phyloP scores from a whole-genome alignment of 2,888 invertebrate species.

The Alitta virens region DNA sequence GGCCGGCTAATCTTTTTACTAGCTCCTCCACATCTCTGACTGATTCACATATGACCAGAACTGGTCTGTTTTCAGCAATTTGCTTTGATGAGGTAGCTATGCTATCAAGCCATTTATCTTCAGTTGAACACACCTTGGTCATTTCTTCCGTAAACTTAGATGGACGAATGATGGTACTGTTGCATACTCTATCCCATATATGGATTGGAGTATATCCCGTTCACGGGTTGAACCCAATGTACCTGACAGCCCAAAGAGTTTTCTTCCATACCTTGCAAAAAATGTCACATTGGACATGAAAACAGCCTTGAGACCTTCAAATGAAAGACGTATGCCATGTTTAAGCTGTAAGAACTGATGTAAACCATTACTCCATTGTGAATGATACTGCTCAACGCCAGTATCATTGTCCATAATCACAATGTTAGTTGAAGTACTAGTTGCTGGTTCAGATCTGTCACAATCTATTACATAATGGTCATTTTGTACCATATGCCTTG shows the following conservation, averaged over 20 bases:
- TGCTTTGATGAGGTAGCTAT: neutral
- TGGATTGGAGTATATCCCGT: constrained; percentile 33
- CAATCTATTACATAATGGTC: constrained; percentile 26
- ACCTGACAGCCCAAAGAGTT: constrained; percentile 41
- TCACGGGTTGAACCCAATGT: constrained; percentile 35
- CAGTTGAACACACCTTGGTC: constrained; percentile 1
- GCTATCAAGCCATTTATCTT: neutral
- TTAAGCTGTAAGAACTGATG: constrained; percentile 33
- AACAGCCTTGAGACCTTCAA: constrained; percentile 22
- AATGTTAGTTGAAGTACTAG: constrained; percentile 29
- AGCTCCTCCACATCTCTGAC: constrained; percentile 10
- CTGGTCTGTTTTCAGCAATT: constrained; percentile 3
- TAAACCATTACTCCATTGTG: constrained; percentile 28
- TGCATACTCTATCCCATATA: constrained; percentile 19
- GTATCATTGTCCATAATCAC: constrained; percentile 24
- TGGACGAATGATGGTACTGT: constrained; percentile 22
- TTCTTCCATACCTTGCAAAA: constrained; percentile 19
- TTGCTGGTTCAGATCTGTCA: constrained; percentile 28
- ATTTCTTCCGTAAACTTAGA: constrained; percentile 19
- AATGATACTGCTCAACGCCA: too few relatives aligned
- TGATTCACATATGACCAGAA: constrained; percentile 18
- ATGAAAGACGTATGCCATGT: constrained; percentile 20
- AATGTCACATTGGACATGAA: constrained; percentile 27
- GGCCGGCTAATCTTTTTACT: neutral
- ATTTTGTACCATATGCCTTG: constrained; percentile 22